A percentile compares a stretch with the other conserved stretches of the same genome.
Evolutionary conservation across 2,888 invertebrate genomes (phyloP).

Genomic region (Volucella zonaria): DNA sequence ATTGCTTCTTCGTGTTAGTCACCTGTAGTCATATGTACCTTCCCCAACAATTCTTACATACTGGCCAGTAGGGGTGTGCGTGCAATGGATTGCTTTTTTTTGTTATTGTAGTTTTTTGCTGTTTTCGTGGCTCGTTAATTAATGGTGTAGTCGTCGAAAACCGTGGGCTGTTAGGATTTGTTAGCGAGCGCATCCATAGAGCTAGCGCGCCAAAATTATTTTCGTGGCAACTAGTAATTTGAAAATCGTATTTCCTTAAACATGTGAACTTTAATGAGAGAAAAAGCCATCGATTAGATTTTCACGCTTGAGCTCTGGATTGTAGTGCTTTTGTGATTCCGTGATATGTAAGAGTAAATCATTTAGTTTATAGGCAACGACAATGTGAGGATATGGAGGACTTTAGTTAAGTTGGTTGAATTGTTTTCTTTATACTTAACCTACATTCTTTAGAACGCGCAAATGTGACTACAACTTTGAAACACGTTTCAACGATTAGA

Average conservation of each 20-base stretch:
- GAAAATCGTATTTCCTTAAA: slow-evolving; percentile 30
- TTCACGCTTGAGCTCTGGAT: not conserved
- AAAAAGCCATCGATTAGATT: not conserved
- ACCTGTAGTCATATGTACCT: not conserved
- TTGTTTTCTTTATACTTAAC: too few relatives aligned
- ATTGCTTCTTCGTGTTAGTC: slow-evolving; percentile 19
- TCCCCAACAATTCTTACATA: too few relatives aligned
- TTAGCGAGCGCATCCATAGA: slow-evolving; percentile 17
- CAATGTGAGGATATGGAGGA: not conserved
- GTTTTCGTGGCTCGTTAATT: slow-evolving; percentile 15
- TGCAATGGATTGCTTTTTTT: slow-evolving; percentile 20
- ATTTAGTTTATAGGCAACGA: not conserved
- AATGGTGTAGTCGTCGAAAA: slow-evolving; percentile 32
- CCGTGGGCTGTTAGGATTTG: slow-evolving; percentile 10
- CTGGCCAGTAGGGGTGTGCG: not conserved
- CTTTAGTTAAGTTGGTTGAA: not conserved
- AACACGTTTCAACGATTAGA: too few relatives aligned
- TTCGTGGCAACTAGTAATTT: slow-evolving; percentile 44
- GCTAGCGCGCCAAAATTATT: not conserved
- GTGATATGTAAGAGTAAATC: slow-evolving; percentile 20
- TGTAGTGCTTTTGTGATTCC: not conserved
- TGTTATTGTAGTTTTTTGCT: not conserved
- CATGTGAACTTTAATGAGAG: slow-evolving; percentile 13
- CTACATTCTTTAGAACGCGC: too few relatives aligned
- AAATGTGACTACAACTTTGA: too few relatives aligned